Conservation (phyloP, 2,113 vertebrate genomes). For the Rattus rattus region DNA sequence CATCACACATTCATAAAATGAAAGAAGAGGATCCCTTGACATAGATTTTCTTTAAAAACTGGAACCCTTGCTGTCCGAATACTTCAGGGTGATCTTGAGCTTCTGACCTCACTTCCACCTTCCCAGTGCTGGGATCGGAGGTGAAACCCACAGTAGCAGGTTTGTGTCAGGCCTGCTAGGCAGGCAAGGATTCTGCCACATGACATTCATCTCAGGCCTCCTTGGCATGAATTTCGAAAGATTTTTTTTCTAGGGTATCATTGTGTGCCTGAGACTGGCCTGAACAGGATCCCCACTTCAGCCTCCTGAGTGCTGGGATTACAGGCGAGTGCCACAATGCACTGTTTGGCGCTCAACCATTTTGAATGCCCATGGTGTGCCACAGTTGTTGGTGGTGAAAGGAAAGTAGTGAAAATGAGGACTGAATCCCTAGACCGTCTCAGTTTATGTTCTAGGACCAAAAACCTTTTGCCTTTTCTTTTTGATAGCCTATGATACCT, state of each 20-base stretch:
- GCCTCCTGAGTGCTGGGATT: not conserved
- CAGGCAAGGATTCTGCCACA: not conserved
- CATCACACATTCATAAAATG: not conserved
- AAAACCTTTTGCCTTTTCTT: not conserved
- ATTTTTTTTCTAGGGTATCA: not conserved
- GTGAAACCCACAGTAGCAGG: not conserved
- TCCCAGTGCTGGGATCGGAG: not conserved
- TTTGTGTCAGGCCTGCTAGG: not conserved
- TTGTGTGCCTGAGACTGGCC: not conserved
- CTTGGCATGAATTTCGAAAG: not conserved
- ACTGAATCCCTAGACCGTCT: not conserved
- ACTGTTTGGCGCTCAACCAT: not conserved
- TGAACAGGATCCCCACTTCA: not conserved
- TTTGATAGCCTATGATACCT: constrained; percentile 81
- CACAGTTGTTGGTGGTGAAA: not conserved
- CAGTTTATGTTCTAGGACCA: not conserved
- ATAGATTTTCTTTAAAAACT: not conserved
- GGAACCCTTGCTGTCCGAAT: not conserved
- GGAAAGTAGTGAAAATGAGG: not conserved
- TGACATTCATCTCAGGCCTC: not conserved
- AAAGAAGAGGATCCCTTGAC: not conserved
- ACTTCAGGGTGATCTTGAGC: not conserved
- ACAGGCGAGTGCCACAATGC: not conserved
- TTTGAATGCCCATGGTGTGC: constrained; percentile 1
- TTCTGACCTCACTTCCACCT: not conserved